Base-by-base conservation (phyloP, 2,113 vertebrate genomes). In the Grammomys surdaster region DNA sequence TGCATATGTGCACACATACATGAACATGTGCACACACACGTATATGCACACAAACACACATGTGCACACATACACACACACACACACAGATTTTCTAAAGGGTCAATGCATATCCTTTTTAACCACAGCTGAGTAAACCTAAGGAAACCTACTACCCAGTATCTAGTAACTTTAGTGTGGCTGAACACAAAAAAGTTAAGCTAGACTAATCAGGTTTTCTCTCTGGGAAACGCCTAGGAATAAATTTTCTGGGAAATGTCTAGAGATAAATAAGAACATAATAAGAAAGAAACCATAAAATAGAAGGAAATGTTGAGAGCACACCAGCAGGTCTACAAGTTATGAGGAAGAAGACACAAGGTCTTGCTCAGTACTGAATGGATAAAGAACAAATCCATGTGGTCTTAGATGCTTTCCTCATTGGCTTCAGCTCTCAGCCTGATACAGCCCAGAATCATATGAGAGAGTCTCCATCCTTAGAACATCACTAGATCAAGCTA, bases 341-440 rank as follows among this genome's bases (percentile, higher is more conserved):
- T 87, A n/a, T 31, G 28, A 97, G 20, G 60, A 87, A 73, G 16
- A 36, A 77, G 22, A 88, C 24, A 84, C 1, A 36, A 36, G 56
- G 11, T 26, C 63, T 28, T 51, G 22, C 72, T 93, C 31, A 94
- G 92, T 17, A 22, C 43, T 88, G 69, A 92, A 72, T 69, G 63
- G 86, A 87, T 75, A 63, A 81, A 65, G 60, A 95, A 54, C 36
- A 93, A 94, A 84, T 46, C 81, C 69, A 87, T 65, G 31, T 70
- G 43, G 63, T 73, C 13, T 48, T 92, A 90, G 28, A 48, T n/a
- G 17, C 33, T 5, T 5, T 40, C 13, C 4, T 54, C 2, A 3
- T 46, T 48, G 60, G 43, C 60, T 86, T 33, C 28, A 67, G 43
- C 63, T 86, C 9, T 67, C 63, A 46, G 20, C 60, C 14, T 31